Base-by-base conservation (phyloP, 2,113 vertebrate genomes). In the Riparia riparia region DNA sequence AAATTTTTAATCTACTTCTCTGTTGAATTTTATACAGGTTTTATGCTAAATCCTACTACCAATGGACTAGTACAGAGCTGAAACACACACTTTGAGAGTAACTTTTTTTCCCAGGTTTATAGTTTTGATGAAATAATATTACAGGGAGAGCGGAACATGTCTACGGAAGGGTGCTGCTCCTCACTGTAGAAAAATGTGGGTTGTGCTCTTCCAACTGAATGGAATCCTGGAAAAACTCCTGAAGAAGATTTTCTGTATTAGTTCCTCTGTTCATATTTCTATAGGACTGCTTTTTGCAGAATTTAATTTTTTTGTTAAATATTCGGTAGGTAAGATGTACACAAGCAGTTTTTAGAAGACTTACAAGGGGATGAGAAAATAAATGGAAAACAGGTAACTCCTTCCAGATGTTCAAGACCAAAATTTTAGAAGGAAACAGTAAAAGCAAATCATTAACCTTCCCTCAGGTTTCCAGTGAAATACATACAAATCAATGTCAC, bases 1-100 rank as follows among this genome's bases (percentile, higher is more conserved):
- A 64, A 89, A 51, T 71, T 90, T 92, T 95, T 76, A 71, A 94
- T 93, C 74, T 92, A 50, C 44, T 76, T 63, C 53, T 93, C 51
- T 56, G 42, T 45, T 94, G 83, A 73, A 92, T 89, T 96, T 95
- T 74, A 39, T 68, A 42, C 12, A 68, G 58, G 28, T 86, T 92
- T 90, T 50, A 42, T 84, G 58, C 79, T 86, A 78, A 71, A 90
- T 93, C 56, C 68, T 74, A 8, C 74, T 71, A 17, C 64, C 20
- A 34, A 2, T 60, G 51, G 60, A 37, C 79, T 86, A 45, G 50
- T 60, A n/a, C 37, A 71, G 29, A 65, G 51, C 39, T 74, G 42
- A 69, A 50, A 61, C 12, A 32, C 4, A 39, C 53, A 16, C 25
- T 71, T 84, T 4, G 22, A 70, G 37, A 69, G 34, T 34, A n/a